Evolutionary conservation across 2,113 vertebrate species (phyloP).

Genomic region (Siphamia tubifer): DNA sequence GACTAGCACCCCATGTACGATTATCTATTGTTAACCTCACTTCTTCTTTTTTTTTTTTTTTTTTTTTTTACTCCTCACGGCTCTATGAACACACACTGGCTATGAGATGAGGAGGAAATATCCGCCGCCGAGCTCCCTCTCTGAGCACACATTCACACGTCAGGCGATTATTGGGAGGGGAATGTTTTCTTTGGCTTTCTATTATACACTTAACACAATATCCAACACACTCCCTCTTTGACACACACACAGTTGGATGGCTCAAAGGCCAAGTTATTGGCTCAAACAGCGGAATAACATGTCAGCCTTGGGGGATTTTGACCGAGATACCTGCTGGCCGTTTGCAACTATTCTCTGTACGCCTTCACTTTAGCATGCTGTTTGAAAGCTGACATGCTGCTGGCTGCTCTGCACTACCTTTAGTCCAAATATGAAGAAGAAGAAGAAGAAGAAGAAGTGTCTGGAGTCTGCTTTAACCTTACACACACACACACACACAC

Average conservation of each 20-base stretch:
- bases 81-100: not conserved
- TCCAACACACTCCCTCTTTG: not conserved
- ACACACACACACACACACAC: too few species aligned
- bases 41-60: too few species aligned
- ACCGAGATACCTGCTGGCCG: conserved; percentile 23
- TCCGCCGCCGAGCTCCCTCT: not conserved
- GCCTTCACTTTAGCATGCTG: conserved; percentile 9
- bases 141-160: not conserved
- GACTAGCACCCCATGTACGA: conserved; percentile 66
- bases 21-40: conserved; percentile 74
- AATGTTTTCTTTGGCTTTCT: conserved; percentile 26
- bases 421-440: not conserved
- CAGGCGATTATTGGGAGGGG: not conserved
- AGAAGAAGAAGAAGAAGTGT: too few species aligned
- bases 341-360: conserved; percentile 4
- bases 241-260: conserved; percentile 1
- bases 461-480: too few species aligned
- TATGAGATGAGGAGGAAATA: conserved; percentile 13
- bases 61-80: too few species aligned
- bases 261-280: conserved; percentile 51
- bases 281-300: conserved; percentile 56
- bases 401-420: conserved; percentile 8
- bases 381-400: conserved; percentile 22
- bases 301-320: conserved; percentile 48
- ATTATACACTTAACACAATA: conserved; percentile 15